phyloP scores from a whole-genome alignment of 2,113 vertebrate genomes.

The Callospermophilus lateralis region DNA sequence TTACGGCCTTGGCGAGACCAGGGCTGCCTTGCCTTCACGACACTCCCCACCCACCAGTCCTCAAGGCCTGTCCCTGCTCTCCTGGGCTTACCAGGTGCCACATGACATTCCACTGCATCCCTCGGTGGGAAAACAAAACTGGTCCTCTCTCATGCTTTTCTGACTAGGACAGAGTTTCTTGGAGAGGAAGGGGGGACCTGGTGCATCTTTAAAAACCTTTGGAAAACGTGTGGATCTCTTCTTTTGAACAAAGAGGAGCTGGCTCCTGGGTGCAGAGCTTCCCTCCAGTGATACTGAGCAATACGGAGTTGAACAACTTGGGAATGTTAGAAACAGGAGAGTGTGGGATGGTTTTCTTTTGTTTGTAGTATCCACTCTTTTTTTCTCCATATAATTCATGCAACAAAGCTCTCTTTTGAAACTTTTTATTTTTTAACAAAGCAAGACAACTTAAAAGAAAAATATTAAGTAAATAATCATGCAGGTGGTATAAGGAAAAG shows the following conservation, averaged over 20 bases:
- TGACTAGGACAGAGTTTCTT: neutral
- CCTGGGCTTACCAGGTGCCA: neutral
- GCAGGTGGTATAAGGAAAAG: neutral
- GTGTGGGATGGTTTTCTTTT: neutral
- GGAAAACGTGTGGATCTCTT: neutral
- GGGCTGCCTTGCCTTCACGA: neutral
- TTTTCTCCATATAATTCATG: neutral
- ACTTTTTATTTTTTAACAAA: neutral
- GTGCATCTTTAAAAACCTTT: neutral
- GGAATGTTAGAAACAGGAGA: neutral
- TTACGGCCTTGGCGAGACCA: accelerated
- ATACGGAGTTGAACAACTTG: neutral
- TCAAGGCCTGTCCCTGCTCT: neutral
- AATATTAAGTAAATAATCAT: neutral
- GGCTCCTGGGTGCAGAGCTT: neutral
- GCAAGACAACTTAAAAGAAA: neutral
- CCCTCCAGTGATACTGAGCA: too few relatives aligned
- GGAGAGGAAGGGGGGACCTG: neutral
- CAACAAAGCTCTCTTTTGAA: neutral
- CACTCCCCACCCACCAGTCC: accelerated
- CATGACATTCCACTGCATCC: accelerated
- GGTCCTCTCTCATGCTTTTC: neutral
- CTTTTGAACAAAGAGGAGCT: neutral
- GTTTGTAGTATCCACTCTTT: neutral
- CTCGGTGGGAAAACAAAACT: neutral